Evolutionary conservation across 1,140 invertebrate genomes (phyloP).

Genomic region (Drosophila ambigua): DNA sequence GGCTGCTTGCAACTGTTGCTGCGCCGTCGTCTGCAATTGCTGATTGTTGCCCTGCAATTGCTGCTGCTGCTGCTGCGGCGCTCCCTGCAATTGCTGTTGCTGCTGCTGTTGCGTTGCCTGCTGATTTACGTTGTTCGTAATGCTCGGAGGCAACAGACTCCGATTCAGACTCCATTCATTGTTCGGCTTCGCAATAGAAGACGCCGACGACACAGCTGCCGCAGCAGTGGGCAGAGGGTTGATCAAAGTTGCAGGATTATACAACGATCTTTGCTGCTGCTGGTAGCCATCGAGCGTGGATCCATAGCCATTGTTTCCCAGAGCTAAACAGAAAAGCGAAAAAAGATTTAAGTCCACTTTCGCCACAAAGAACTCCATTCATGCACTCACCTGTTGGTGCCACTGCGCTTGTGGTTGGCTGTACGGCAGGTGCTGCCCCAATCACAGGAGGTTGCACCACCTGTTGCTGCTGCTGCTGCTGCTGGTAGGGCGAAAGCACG

Average conservation of each 20-base stretch:
- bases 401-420: constrained; percentile 23
- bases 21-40: constrained; percentile 16
- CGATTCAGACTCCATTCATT: constrained; percentile 65
- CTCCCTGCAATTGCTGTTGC: constrained; percentile 21
- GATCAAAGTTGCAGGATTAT: constrained; percentile 66
- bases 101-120: constrained; percentile 44
- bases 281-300: constrained; percentile 46
- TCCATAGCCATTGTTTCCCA: constrained; percentile 55
- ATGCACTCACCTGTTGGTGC: constrained; percentile 42
- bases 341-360: neutral
- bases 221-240: constrained; percentile 51
- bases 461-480: constrained; percentile 47
- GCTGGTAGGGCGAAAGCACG: constrained; percentile 74
- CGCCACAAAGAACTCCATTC: neutral
- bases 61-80: constrained; percentile 38
- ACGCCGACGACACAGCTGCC: constrained; percentile 7
- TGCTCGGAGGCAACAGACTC: constrained; percentile 58
- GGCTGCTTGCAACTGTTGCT: constrained; percentile 25
- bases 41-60: constrained; percentile 14
- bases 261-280: constrained; percentile 58
- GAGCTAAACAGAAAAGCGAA: constrained; percentile 13
- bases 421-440: constrained; percentile 31
- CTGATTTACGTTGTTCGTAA: constrained; percentile 26
- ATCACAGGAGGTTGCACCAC: constrained; percentile 58
- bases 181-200: constrained; percentile 40